Evolutionary conservation across 2,113 vertebrate genomes (phyloP), one percentile per base, ranked within the genome.

Genomic region (Mus spicilegus): DNA sequence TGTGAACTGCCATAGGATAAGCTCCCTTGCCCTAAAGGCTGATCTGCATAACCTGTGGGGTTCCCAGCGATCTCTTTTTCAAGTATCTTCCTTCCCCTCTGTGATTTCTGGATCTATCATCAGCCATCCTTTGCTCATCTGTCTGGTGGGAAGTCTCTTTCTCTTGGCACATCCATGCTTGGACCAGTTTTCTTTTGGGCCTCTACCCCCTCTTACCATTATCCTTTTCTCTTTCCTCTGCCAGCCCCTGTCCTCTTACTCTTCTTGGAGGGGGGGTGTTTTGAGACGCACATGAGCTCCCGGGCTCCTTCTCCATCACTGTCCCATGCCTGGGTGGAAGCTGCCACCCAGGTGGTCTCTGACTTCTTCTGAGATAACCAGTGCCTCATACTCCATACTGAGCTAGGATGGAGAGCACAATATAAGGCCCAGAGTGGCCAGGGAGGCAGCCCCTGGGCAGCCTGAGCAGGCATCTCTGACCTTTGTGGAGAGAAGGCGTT

Each of bases 401-500:
- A 49, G 39, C 58, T 61, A n/a, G 69, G 81, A 61, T 22, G 12
- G 42, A 42, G 24, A 17, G 33, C 46, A 51, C 82, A 36, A 39
- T 70, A 19, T 0, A 2, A 54, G 95, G 88, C 92, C 88, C 75
- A 14, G 61, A 95, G 82, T 91, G 72, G 86, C 73, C n/a, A 54
- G 78, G 54, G 89, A 87, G 88, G 90, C 96, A 12, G 90, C 96
- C 89, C 30, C 94, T 94, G 77, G 42, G 95, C 92, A 13, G 98
- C 96, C 98, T 98, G 97, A 98, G 97, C 54, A 96, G 16, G 95
- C 95, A 96, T 98, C 81, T 87, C 88, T 80, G 85, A 96, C 96
- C 17, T 97, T 88, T 98, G 98, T 93, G 97, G 97, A 98, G 89
- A 78, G 54, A 85, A 94, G 97, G 94, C 97, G 95, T 97, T 97